Percentiles rank a stretch among this genome's conserved stretches.
Evolutionary conservation across 2,113 vertebrate genomes (phyloP).

Genomic region (Falcunculus frontatus): DNA sequence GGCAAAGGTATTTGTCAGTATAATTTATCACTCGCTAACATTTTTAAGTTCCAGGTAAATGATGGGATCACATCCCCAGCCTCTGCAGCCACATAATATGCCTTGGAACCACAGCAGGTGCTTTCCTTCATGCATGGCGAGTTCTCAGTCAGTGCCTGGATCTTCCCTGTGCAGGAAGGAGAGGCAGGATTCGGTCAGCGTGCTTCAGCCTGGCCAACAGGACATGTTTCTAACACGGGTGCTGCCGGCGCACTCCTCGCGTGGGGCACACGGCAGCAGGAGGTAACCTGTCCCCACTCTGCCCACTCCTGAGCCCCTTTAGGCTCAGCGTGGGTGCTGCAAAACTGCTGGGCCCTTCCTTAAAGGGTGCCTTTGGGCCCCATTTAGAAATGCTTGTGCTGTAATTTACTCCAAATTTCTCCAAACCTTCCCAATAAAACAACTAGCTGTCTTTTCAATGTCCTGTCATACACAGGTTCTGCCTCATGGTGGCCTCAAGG

Average conservation of each 20-base stretch:
- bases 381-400: not conserved
- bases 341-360: not conserved
- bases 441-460: not conserved
- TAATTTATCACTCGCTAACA: not conserved
- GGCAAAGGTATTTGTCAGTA: not conserved
- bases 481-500: not conserved
- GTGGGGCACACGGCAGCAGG: fast-evolving
- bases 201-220: not conserved
- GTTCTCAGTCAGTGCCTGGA: not conserved
- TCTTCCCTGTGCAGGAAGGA: not conserved
- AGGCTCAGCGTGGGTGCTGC: not conserved
- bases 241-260: fast-evolving
- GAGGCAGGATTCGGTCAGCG: fast-evolving
- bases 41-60: not conserved
- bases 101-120: not conserved
- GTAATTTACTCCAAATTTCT: not conserved
- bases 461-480: not conserved
- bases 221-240: fast-evolving
- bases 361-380: not conserved
- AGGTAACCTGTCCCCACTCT: not conserved
- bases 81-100: not conserved
- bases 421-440: not conserved
- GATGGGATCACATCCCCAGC: not conserved
- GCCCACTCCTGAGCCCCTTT: not conserved
- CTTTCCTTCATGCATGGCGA: fast-evolving